Base-by-base conservation (phyloP, 2,797 vertebrate species). In the Typhlichthys eigenmanni region DNA sequence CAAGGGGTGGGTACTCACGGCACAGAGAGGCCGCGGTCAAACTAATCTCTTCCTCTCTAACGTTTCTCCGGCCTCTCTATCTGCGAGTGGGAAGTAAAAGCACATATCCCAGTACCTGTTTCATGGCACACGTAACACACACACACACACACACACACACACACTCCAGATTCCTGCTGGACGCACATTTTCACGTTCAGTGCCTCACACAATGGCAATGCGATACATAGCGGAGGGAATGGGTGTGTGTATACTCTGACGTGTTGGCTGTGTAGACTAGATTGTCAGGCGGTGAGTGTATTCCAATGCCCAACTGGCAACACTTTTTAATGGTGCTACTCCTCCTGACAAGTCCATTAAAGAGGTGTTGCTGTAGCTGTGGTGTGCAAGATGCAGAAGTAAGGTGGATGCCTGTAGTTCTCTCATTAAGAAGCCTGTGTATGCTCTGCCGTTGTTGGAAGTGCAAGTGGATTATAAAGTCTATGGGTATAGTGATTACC, bases 11-110 rank as follows among this genome's bases (percentile, higher is more conserved):
- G 71, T 58, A 74, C 85, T 79, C 81, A 74, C 58, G 85, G 83
- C 85, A 29, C 24, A 89, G 75, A 51, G 48, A 70, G 77, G 81
- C 76, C 75, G 60, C 51, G 78, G 74, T 77, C 85, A 85, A 85
- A 87, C 84, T 86, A 89, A 74, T 67, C 73, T 54, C 74, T 76
- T 62, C 63, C 66, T 58, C n/a, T 17, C 19, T 61, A 16, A 68
- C 53, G 64, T 59, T 74, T 74, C 52, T 32, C 2, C 66, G 75
- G 64, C 59, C 57, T 52, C 63, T 52, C 12, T 19, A 12, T 48
- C 38, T 61, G 43, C 13, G 10, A 48, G 61, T 8, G 45, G 45
- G 52, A 29, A 7, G 13, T 19, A 17, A 34, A 38, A 5, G 47
- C 47, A 43, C 55, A 55, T 3, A 14, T 19, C 47, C 29, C 10